A percentile compares a stretch with the other conserved stretches of the same genome.
phyloP scores from a whole-genome alignment of 2,113 vertebrate species.

The Lota lota region DNA sequence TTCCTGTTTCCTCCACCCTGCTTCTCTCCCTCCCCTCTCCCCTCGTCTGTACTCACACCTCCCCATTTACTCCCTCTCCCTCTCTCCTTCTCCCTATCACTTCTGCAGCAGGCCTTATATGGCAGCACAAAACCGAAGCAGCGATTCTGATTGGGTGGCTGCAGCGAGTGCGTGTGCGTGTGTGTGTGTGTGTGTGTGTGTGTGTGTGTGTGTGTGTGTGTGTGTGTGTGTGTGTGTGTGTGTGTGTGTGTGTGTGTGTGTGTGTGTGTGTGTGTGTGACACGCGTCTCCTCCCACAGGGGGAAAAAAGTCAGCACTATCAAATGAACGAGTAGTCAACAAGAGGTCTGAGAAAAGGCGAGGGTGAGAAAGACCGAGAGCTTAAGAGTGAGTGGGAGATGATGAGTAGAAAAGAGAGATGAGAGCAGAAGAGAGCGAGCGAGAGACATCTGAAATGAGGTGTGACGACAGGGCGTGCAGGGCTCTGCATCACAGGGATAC shows the following conservation, averaged over 20 bases:
- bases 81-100: conserved; percentile 42
- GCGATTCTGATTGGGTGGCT: conserved; percentile 52
- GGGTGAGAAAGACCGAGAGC: no score
- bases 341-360: no score
- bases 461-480: no score
- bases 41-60: conserved; percentile 11
- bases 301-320: no score
- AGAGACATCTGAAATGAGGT: no score
- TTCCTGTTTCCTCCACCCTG: background rate
- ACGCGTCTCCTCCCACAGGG: no score
- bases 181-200: background rate
- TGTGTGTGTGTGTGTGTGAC: background rate
- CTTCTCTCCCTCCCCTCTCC: conserved; percentile 4
- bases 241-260: conserved; percentile 8
- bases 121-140: conserved; percentile 62
- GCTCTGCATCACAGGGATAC: no score
- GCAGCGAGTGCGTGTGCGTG: conserved; percentile 6
- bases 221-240: background rate
- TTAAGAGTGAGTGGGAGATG: no score
- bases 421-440: no score
- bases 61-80: background rate
- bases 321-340: no score
- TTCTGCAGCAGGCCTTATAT: conserved; percentile 71
- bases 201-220: background rate
- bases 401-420: no score